These are phyloP conservation scores for Coleophora flavipennella DNA, from an alignment of 2,888 invertebrate genomes.

Conservation along the genomic window DNA sequence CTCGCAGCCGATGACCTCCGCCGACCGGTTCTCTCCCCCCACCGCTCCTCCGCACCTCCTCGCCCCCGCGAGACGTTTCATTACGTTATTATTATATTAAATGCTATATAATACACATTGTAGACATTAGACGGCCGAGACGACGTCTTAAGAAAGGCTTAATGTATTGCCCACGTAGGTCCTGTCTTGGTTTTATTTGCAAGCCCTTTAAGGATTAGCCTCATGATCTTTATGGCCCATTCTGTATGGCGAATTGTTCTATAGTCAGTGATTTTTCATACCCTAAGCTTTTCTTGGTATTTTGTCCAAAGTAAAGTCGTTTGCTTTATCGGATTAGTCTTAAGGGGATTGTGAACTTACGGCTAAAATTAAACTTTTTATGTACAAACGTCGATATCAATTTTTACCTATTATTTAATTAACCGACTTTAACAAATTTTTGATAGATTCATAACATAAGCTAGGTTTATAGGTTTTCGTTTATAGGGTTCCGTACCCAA, in stretches of 20 bases:
- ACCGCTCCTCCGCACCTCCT: conserved; percentile 24
- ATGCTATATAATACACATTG: conserved; percentile 71
- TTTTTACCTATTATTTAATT: too few species aligned
- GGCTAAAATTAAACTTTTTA: too few species aligned
- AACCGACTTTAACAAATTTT: too few species aligned
- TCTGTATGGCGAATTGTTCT: conserved; percentile 49
- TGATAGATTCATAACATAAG: too few species aligned
- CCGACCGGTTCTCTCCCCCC: conserved; percentile 58
- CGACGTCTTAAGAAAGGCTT: conserved; percentile 49
- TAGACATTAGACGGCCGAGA: conserved; percentile 61
- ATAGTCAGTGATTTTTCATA: conserved; percentile 28
- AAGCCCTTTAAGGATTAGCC: conserved; percentile 38
- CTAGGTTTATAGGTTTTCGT: too few species aligned
- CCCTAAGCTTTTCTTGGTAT: conserved; percentile 32
- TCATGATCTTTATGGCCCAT: conserved; percentile 45
- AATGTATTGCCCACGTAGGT: conserved; percentile 41
- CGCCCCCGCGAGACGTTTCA: conserved; percentile 62
- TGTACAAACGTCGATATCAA: too few species aligned
- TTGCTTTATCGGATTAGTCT: conserved; percentile 15
- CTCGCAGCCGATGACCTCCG: conserved; percentile 69
- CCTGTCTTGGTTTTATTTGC: conserved; percentile 43
- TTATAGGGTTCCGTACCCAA: too few species aligned
- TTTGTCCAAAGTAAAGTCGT: conserved; percentile 20
- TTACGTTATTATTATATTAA: conserved; percentile 74
- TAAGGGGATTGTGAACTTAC: too few species aligned